Evolutionary conservation across 2,113 vertebrate genomes (phyloP).

Genomic region (Corythoichthys haematopterus): DNA sequence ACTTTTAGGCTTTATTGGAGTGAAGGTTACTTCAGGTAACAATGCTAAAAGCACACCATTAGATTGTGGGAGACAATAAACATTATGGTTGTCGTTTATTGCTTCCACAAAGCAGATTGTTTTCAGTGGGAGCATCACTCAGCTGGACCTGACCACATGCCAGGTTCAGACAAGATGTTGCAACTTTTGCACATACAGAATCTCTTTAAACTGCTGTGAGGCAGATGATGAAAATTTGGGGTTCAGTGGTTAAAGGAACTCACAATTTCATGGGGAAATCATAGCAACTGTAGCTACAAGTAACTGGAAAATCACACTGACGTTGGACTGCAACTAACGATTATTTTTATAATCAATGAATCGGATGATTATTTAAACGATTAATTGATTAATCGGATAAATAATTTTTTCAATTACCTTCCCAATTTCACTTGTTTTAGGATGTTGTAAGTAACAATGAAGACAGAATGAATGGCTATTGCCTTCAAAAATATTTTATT

Average conservation of each 20-base stretch:
- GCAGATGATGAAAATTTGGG: neutral
- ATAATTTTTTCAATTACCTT: too few species aligned
- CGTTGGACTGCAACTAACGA: too few species aligned
- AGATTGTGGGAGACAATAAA: neutral
- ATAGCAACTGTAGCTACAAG: too few species aligned
- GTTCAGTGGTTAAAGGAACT: neutral
- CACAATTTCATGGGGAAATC: neutral
- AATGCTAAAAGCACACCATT: neutral
- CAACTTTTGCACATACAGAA: neutral
- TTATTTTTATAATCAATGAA: too few species aligned
- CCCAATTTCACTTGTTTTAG: too few species aligned
- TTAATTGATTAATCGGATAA: too few species aligned
- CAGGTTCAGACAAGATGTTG: neutral
- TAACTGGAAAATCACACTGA: too few species aligned
- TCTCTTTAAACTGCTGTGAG: neutral
- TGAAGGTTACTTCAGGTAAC: conserved; percentile 10
- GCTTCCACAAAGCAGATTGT: neutral
- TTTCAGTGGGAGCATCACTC: neutral
- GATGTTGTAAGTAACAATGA: too few species aligned
- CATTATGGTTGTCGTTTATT: conserved; percentile 1
- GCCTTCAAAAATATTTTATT: too few species aligned
- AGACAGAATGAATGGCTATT: too few species aligned
- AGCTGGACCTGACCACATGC: too few species aligned
- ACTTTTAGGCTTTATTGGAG: neutral
- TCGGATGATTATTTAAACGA: too few species aligned